Conservation (phyloP, 1,140 invertebrate species). For the Elymnias hypermnestra region DNA sequence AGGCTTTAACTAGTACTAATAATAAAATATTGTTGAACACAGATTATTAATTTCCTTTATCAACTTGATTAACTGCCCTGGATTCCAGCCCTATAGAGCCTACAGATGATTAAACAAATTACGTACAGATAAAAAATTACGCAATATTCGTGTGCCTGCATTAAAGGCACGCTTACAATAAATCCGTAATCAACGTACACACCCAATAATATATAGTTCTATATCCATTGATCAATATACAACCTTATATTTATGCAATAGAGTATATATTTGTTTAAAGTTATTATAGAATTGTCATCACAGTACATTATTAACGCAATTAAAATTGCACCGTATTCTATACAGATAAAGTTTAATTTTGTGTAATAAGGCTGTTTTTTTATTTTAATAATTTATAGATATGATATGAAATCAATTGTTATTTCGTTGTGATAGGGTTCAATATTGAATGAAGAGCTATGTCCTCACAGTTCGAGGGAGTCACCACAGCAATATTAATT, state of each 20-base stretch:
- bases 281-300: too few relatives aligned
- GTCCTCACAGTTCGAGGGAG: too few relatives aligned
- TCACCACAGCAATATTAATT: conserved; percentile 28
- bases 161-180: conserved; percentile 11
- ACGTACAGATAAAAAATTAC: neutral
- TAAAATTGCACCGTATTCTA: neutral
- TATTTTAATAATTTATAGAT: too few relatives aligned
- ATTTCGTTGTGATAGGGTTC: conserved; percentile 12
- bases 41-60: too few relatives aligned
- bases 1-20: too few relatives aligned
- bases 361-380: neutral
- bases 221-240: neutral
- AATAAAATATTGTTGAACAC: too few relatives aligned
- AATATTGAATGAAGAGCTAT: conserved; percentile 8
- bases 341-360: neutral
- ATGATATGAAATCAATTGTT: conserved; percentile 1
- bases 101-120: neutral
- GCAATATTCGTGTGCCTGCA: conserved; percentile 3
- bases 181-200: conserved; percentile 13
- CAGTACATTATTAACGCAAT: too few relatives aligned
- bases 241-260: neutral
- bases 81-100: too few relatives aligned
- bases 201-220: conserved; percentile 8
- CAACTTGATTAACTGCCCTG: too few relatives aligned
- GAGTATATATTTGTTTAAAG: neutral